Percentiles rank a stretch among this genome's conserved stretches.
phyloP scores from a whole-genome alignment of 2,113 vertebrate species.

The Cyprinus carpio region DNA sequence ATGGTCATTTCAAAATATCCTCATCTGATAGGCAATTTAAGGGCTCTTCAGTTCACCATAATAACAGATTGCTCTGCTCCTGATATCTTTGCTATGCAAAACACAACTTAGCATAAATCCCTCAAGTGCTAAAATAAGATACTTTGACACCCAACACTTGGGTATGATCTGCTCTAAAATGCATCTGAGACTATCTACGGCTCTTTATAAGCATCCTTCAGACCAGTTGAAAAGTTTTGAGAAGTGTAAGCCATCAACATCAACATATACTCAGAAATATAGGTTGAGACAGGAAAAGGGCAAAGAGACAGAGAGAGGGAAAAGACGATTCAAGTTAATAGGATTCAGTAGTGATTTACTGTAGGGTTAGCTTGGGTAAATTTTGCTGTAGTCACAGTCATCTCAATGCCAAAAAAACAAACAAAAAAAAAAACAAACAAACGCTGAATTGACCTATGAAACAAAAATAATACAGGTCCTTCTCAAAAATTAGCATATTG shows the following conservation, averaged over 20 bases:
- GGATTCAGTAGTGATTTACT: neutral
- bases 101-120: conserved; percentile 29
- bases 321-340: neutral
- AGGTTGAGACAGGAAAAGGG: neutral
- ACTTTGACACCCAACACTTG: conserved; percentile 21
- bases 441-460: neutral
- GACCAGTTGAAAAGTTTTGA: neutral
- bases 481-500: too few species aligned
- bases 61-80: conserved; percentile 30
- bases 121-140: conserved; percentile 24
- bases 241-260: neutral
- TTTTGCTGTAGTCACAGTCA: neutral
- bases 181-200: neutral
- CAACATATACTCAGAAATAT: neutral
- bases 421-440: neutral
- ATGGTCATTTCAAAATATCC: conserved; percentile 22
- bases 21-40: conserved; percentile 26
- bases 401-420: neutral
- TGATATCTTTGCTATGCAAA: conserved; percentile 28
- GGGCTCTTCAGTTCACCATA: conserved; percentile 34
- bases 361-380: neutral
- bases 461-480: too few species aligned
- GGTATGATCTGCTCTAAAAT: conserved; percentile 22
- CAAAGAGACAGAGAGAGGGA: neutral
- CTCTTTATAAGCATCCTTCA: conserved; percentile 8